Evolutionary conservation across 2,797 vertebrate species (phyloP).

Genomic region (Acanthurus tractus): DNA sequence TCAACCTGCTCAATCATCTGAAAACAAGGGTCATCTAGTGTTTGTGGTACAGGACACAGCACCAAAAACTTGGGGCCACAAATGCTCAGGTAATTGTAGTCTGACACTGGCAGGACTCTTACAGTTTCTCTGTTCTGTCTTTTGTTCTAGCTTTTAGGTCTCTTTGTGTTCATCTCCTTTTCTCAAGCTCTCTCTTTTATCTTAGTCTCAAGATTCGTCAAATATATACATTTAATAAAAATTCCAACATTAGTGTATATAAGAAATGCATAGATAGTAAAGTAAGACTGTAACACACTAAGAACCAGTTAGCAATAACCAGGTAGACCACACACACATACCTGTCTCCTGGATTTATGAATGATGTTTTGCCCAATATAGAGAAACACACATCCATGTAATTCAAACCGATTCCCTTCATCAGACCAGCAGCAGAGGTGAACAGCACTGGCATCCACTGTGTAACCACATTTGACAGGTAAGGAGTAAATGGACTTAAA

Average conservation of each 20-base stretch:
- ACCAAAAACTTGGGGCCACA: too few relatives aligned
- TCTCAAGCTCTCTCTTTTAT: not conserved
- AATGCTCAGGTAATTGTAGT: too few relatives aligned
- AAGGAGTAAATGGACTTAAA: constrained; percentile 43
- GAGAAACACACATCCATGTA: constrained; percentile 48
- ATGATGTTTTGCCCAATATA: constrained; percentile 42
- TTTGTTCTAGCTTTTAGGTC: not conserved
- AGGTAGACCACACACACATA: constrained; percentile 32
- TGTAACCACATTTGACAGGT: constrained; percentile 52
- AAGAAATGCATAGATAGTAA: not conserved
- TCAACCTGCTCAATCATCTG: too few relatives aligned
- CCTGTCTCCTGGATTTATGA: constrained; percentile 62
- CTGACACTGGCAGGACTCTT: too few relatives aligned
- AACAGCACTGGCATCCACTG: constrained; percentile 23
- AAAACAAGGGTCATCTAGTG: too few relatives aligned
- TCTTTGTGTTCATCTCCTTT: not conserved
- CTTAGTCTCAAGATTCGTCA: not conserved
- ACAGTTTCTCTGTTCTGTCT: not conserved
- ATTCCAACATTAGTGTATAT: not conserved
- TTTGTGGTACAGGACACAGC: too few relatives aligned
- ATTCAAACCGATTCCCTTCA: constrained; percentile 59
- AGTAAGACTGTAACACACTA: not conserved
- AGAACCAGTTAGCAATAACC: constrained; percentile 12
- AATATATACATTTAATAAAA: not conserved
- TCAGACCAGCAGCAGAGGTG: constrained; percentile 44